phyloP scores from a whole-genome alignment of 2,888 invertebrate genomes.

The Limnephilus auricula region DNA sequence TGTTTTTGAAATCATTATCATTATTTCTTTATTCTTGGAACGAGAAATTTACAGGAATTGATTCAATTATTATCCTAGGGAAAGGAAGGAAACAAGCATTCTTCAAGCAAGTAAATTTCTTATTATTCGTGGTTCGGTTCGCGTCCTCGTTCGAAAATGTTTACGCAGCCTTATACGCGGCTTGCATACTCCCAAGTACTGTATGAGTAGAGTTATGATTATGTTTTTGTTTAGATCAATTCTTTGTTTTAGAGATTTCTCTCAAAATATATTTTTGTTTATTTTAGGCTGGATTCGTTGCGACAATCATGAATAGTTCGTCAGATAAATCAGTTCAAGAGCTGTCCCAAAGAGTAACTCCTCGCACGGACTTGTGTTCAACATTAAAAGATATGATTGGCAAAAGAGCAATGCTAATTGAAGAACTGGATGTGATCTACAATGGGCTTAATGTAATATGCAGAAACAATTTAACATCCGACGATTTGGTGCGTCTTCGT shows the following conservation, averaged over 20 bases:
- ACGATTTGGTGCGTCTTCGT: conserved; percentile 10
- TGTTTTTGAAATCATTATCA: no score
- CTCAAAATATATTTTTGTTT: background rate
- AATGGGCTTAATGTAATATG: conserved; percentile 13
- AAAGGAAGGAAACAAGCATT: no score
- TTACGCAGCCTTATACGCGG: background rate
- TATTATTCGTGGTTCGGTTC: no score
- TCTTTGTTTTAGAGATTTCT: no score
- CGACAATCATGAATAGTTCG: conserved; percentile 28
- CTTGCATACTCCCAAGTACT: background rate
- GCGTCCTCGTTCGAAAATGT: no score
- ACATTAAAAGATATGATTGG: conserved; percentile 21
- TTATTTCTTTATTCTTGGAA: no score
- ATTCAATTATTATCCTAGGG: no score
- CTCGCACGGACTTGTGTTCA: background rate
- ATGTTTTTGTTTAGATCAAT: no score
- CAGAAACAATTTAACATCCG: background rate
- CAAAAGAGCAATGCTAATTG: conserved; percentile 5
- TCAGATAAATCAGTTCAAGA: conserved; percentile 5
- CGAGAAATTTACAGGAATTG: no score
- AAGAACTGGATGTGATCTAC: background rate
- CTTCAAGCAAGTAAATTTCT: no score
- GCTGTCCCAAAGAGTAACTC: background rate
- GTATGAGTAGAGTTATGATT: background rate
- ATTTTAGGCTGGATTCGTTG: conserved; percentile 21